Conservation (phyloP, 1,140 invertebrate genomes). For the Rhizoglyphus robini region DNA sequence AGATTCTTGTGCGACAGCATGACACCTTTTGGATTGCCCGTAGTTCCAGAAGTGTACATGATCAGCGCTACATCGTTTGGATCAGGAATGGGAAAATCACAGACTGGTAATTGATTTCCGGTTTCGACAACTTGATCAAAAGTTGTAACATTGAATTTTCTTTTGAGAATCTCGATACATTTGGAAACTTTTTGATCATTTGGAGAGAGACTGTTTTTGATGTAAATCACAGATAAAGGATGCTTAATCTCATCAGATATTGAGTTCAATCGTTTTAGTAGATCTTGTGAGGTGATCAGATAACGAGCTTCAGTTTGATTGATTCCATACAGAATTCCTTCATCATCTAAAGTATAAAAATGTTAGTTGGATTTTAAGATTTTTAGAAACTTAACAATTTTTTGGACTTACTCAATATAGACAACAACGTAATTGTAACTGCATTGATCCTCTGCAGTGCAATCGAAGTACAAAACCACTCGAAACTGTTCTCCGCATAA, state of each 20-base stretch:
- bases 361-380: too few species aligned
- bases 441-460: slow-evolving; percentile 35
- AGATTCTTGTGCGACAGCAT: slow-evolving; percentile 26
- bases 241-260: slow-evolving; percentile 27
- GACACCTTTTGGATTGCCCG: slow-evolving; percentile 29
- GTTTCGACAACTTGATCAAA: background rate
- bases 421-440: slow-evolving; percentile 26
- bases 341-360: slow-evolving; percentile 31
- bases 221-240: background rate
- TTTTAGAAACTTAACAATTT: background rate
- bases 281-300: slow-evolving; percentile 50
- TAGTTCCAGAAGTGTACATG: slow-evolving; percentile 30
- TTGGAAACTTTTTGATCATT: background rate
- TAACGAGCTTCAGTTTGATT: slow-evolving; percentile 80
- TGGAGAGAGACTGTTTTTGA: background rate
- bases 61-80: slow-evolving; percentile 33
- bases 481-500: slow-evolving; percentile 38
- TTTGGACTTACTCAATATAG: slow-evolving; percentile 47
- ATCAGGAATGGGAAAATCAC: background rate
- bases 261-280: slow-evolving; percentile 47
- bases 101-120: background rate
- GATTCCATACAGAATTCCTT: slow-evolving; percentile 74
- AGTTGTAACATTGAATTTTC: slow-evolving; percentile 21
- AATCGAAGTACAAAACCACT: slow-evolving; percentile 39
- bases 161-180: background rate